A percentile compares a stretch with the other conserved stretches of the same genome.
Conservation (phyloP, 2,113 vertebrate species). For the Stigmatopora argus region DNA sequence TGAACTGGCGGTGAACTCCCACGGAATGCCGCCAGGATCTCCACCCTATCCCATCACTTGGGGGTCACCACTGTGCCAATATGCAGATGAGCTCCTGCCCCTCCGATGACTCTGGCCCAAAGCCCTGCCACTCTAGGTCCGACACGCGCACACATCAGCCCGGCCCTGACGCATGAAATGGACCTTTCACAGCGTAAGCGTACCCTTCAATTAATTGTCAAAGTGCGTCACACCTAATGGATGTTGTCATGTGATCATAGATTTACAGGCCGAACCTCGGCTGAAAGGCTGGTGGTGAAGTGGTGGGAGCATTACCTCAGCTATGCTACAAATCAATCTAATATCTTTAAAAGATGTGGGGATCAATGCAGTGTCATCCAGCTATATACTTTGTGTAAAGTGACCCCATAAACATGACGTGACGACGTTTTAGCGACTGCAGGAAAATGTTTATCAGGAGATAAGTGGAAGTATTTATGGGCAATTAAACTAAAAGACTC, state of each 20-base stretch:
- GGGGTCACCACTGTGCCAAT: slow-evolving; percentile 68
- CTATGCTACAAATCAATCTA: slow-evolving; percentile 55
- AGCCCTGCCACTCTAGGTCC: slow-evolving; percentile 39
- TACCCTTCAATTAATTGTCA: slow-evolving; percentile 54
- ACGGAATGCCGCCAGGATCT: slow-evolving; percentile 55
- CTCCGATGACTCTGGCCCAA: slow-evolving; percentile 59
- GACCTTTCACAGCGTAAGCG: slow-evolving; percentile 51
- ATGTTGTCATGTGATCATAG: slow-evolving; percentile 60
- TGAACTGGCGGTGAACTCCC: slow-evolving; percentile 66
- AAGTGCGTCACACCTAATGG: slow-evolving; percentile 62
- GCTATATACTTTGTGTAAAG: slow-evolving; percentile 37
- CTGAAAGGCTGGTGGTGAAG: slow-evolving; percentile 1
- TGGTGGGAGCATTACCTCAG: slow-evolving; percentile 41
- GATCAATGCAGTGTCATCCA: slow-evolving; percentile 52
- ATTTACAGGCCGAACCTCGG: slow-evolving; percentile 54
- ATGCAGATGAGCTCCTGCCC: slow-evolving; percentile 68
- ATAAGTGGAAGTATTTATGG: slow-evolving; percentile 23
- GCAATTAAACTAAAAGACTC: slow-evolving; percentile 21
- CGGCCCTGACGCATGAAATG: slow-evolving; percentile 42
- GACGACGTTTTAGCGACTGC: slow-evolving; percentile 5
- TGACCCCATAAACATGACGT: slow-evolving; percentile 46
- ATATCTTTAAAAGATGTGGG: slow-evolving; percentile 53
- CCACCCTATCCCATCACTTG: slow-evolving; percentile 59
- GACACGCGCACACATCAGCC: slow-evolving; percentile 34
- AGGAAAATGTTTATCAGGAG: slow-evolving; percentile 22